A percentile compares a stretch with the other conserved stretches of the same genome.
Conservation (phyloP, 2,797 vertebrate species). For the Myotis pilosus region DNA sequence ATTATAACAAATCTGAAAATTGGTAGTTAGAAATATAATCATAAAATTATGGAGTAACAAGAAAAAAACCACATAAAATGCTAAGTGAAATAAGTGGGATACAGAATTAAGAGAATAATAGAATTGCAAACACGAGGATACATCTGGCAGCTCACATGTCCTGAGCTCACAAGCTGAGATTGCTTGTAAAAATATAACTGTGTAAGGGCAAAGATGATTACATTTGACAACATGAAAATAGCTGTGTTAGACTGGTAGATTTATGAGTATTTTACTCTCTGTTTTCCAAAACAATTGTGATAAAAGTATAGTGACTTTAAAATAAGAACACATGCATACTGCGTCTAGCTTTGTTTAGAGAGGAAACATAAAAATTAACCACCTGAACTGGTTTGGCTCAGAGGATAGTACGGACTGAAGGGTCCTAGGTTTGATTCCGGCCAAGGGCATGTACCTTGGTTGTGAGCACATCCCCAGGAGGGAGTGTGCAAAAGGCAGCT, state of each 20-base stretch:
- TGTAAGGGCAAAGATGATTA: constrained; percentile 41
- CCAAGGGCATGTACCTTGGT: no score
- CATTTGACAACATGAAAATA: constrained; percentile 53
- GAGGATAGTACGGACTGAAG: no score
- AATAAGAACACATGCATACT: constrained; percentile 10
- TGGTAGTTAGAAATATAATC: constrained; percentile 34
- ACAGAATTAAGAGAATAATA: constrained; percentile 41
- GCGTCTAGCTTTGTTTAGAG: neutral
- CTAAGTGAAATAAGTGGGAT: neutral
- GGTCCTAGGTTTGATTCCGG: no score
- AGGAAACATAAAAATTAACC: neutral
- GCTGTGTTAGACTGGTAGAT: neutral
- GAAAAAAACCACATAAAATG: neutral
- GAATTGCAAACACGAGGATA: neutral
- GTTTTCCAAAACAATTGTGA: constrained; percentile 5
- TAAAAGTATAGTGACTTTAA: constrained; percentile 31
- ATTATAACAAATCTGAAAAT: constrained; percentile 26
- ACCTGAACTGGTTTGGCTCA: no score
- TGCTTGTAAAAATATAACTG: constrained; percentile 39
- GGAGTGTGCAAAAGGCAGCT: no score
- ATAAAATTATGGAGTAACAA: constrained; percentile 1
- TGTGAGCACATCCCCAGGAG: no score
- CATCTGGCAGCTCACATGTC: neutral
- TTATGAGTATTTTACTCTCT: constrained; percentile 28
- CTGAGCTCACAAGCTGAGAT: neutral